Evolutionary conservation across 1,140 invertebrate genomes (phyloP).

Genomic region (Lepeophtheirus salmonis): DNA sequence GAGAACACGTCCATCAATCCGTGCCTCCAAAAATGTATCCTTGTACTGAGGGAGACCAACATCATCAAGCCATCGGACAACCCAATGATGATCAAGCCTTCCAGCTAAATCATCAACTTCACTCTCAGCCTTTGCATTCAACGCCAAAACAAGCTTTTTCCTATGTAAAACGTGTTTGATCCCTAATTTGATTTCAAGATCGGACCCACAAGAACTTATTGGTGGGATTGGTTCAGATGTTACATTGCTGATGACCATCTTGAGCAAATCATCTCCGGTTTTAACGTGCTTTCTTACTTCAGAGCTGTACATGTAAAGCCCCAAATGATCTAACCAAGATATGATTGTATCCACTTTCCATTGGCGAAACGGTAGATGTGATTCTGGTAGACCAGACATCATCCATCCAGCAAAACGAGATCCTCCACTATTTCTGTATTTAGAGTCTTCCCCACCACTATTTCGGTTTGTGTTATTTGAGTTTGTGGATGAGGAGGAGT

Average conservation of each 20-base stretch:
- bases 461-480: neutral
- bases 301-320: slow-evolving; percentile 59
- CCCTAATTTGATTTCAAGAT: slow-evolving; percentile 47
- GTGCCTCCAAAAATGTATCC: slow-evolving; percentile 68
- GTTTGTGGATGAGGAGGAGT: neutral
- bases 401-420: slow-evolving; percentile 3
- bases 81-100: slow-evolving; percentile 23
- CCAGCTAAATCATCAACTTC: slow-evolving; percentile 11
- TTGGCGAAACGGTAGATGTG: slow-evolving; percentile 32
- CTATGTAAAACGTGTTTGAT: slow-evolving; percentile 10
- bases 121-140: slow-evolving; percentile 6
- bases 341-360: slow-evolving; percentile 66
- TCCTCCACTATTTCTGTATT: neutral
- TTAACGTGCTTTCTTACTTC: slow-evolving; percentile 63
- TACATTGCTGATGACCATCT: slow-evolving; percentile 28
- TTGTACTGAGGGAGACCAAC: slow-evolving; percentile 90
- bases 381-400: neutral
- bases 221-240: slow-evolving; percentile 34
- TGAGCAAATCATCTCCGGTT: slow-evolving; percentile 48
- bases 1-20: slow-evolving; percentile 76
- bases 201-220: slow-evolving; percentile 54
- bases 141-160: slow-evolving; percentile 17
- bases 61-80: slow-evolving; percentile 83
- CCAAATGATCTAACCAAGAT: slow-evolving; percentile 68
- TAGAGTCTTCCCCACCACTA: neutral